These are phyloP conservation scores for Rutilus rutilus DNA, from an alignment of 2,113 vertebrate genomes.

Conservation along the genomic window DNA sequence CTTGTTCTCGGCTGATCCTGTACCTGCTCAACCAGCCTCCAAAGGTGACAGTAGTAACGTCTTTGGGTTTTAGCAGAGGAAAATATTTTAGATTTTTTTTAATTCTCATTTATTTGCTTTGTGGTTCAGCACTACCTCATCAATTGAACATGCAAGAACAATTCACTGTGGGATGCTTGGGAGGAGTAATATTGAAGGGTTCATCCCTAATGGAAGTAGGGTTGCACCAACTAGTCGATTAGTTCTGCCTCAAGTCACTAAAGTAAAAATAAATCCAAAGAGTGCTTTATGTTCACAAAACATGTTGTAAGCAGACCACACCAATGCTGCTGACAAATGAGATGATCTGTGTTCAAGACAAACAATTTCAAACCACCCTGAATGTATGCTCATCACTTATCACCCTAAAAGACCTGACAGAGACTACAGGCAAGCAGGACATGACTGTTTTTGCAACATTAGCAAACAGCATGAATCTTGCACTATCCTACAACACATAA, in stretches of 20 bases:
- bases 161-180: background rate
- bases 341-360: too few species aligned
- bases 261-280: background rate
- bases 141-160: background rate
- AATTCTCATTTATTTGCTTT: background rate
- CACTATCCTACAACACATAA: background rate
- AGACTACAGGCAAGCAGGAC: background rate
- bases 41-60: conserved; percentile 72
- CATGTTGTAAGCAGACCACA: background rate
- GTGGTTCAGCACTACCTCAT: background rate
- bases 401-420: background rate
- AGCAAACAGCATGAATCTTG: background rate
- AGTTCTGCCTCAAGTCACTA: background rate
- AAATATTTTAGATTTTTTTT: background rate
- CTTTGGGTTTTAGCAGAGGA: background rate
- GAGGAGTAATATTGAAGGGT: background rate
- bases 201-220: background rate
- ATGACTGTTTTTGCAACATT: too few species aligned
- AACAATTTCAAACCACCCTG: background rate
- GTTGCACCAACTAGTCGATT: background rate
- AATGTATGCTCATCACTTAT: background rate
- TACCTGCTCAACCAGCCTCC: conserved; percentile 67
- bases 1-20: conserved; percentile 85
- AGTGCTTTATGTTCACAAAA: background rate
- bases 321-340: too few species aligned